Base-by-base conservation (phyloP, 2,888 invertebrate species). In the Sarcophaga rosellei region DNA sequence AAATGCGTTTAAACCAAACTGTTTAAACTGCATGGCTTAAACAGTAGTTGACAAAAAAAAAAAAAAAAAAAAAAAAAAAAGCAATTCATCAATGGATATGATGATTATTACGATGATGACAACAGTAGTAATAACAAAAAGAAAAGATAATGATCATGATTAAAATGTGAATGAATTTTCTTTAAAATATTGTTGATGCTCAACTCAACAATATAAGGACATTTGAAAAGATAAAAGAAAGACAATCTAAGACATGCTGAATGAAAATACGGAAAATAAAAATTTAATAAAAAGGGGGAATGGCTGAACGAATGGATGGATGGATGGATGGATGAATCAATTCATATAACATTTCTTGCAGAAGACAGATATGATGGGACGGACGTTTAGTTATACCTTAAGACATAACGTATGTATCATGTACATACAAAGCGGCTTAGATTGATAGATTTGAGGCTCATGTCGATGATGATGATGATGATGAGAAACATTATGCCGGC, bases 61-160 rank as follows among this genome's bases (percentile, higher is more conserved):
- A 53, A 20, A 63, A n/a, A 20, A 72, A 23, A 65, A 70, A 53
- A 53, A 45, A 72, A 59, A 53, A 20, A 63, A n/a, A 20, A 72
- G 5, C 59, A 76, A 84, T 75, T 75, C 70, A 79, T 84, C 79
- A 84, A 84, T 84, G 70, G 44, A 53, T 73, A 44, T 47, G 57
- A 53, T 17, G 10, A 76, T 53, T 4, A 65, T 61, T 57, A 65
- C 20, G 59, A 74, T 70, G 47, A 61, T 62, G 70, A 45, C 8
- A 20, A 74, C 21, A 44, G 69, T 63, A 35, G 73, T 57, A 23
- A 44, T 77, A 25, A 62, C 61, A 66, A 35, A 35, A 35, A 35
- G 6, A 35, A 2, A 10, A 61, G 21, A 72, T 80, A 4, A 23
- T 63, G 44, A 53, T 21, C 63, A 78, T 83, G 53, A 73, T 74